These are phyloP conservation scores for Conger conger DNA, from an alignment of 2,113 vertebrate species.

Conservation along the genomic window DNA sequence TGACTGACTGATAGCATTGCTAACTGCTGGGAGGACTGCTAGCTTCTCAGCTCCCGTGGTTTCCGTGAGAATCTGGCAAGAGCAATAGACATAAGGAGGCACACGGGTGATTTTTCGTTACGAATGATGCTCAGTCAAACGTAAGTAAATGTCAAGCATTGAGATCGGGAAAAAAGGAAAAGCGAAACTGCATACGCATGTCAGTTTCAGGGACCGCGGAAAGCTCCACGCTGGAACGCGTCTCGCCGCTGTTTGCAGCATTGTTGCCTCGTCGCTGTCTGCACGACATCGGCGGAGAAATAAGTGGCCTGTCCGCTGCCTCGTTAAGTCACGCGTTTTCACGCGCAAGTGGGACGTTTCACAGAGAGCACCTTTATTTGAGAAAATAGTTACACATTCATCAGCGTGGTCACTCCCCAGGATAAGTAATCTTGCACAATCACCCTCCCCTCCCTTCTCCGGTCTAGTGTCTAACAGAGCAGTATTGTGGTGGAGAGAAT, in stretches of 20 bases:
- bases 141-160: neutral
- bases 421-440: neutral
- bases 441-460: neutral
- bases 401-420: neutral
- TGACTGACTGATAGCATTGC: neutral
- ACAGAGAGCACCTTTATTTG: neutral
- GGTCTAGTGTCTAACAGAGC: neutral
- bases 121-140: neutral
- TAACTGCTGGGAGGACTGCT: neutral
- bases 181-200: neutral
- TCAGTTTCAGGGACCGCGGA: neutral
- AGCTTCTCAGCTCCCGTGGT: neutral
- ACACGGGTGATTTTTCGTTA: neutral
- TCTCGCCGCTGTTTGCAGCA: neutral
- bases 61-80: neutral
- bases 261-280: neutral
- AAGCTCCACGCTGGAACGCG: neutral
- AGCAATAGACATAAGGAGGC: neutral
- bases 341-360: neutral
- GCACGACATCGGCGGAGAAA: neutral
- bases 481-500: constrained; percentile 4
- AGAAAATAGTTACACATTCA: neutral
- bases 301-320: neutral
- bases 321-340: neutral
- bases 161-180: neutral